Evolutionary conservation across 2,113 vertebrate species (phyloP), one percentile per base, ranked within the genome.

Genomic region (Dasyurus viverrinus): DNA sequence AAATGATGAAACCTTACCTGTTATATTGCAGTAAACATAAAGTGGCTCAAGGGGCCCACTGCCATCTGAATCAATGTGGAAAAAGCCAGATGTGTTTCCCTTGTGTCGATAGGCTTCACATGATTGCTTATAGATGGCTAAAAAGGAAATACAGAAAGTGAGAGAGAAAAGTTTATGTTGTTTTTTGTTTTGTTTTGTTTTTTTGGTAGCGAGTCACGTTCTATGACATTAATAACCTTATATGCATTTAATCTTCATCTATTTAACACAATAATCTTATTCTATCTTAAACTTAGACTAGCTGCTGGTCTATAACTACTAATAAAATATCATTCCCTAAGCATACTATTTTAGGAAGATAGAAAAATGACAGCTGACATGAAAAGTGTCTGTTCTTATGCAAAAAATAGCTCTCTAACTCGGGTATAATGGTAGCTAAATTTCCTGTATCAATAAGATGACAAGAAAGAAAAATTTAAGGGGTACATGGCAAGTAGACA

Each of bases 11-110:
- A 46, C 52, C 98, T 99, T 98, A 99, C 99, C 99, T 98, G 99
- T 99, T 98, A 99, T 99, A 96, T 99, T 99, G 98, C 99, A 99
- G 98, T 99, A 99, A 4, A 99, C 99, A 53, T 98, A 99, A 52
- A 99, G 96, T 0, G 99, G 99, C 97, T 97, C 99, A 95, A 99
- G 98, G 0, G 99, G 99, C 25, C 99, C 99, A 9, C 99, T 99
- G 96, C 99, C 99, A 97, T 99, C 99, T 0, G 99, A 98, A 97
- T 99, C 99, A 0, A 99, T 99, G 96, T 99, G 99, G 98, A 99
- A 99, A 98, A 99, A 99, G 68, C 99, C 99, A 0, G 99, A 99
- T 0, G 98, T 98, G 98, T 98, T 99, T 92, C 99, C 99, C 52
- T 98, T 99, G 97, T 99, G 99, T 93, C 99, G 98, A 97, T 99